These are phyloP conservation scores for Archocentrus centrarchus DNA, from an alignment of 2,113 vertebrate genomes.

Conservation along the genomic window DNA sequence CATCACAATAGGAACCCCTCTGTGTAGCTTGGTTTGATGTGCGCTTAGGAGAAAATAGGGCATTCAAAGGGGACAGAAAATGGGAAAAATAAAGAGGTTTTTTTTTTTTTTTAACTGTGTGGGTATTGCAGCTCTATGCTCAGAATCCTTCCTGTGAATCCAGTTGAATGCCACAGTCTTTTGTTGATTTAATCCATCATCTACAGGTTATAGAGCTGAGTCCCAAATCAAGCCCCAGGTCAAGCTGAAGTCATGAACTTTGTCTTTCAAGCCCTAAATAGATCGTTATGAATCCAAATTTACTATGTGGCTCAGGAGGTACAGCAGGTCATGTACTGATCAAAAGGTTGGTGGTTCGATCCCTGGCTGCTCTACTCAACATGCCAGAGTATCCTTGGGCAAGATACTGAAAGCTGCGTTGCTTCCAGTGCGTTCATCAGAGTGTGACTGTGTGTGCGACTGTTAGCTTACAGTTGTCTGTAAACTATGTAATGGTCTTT, in stretches of 20 bases:
- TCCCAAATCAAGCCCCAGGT: slow-evolving; percentile 5
- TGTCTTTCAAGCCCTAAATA: background rate
- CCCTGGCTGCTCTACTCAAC: too few species aligned
- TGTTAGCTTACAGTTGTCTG: background rate
- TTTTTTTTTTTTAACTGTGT: background rate
- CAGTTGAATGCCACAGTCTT: slow-evolving; percentile 20
- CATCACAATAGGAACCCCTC: slow-evolving; percentile 32
- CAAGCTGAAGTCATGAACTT: background rate
- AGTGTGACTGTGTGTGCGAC: too few species aligned
- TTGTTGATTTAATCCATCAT: slow-evolving; percentile 9
- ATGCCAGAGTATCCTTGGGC: too few species aligned
- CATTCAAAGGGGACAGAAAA: slow-evolving; percentile 1
- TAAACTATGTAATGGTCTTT: background rate
- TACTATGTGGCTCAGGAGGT: background rate
- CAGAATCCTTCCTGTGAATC: slow-evolving; percentile 19
- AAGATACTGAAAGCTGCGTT: too few species aligned
- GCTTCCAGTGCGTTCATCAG: too few species aligned
- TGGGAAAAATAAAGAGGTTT: slow-evolving; percentile 26
- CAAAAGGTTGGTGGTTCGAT: too few species aligned
- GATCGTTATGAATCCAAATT: background rate
- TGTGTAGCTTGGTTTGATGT: slow-evolving; percentile 31
- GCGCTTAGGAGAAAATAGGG: slow-evolving; percentile 47
- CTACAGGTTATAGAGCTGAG: background rate
- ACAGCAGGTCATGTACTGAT: too few species aligned
- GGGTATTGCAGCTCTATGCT: slow-evolving; percentile 1